Evolutionary conservation across 2,888 invertebrate genomes (phyloP).

Genomic region (Octonoba sinensis): DNA sequence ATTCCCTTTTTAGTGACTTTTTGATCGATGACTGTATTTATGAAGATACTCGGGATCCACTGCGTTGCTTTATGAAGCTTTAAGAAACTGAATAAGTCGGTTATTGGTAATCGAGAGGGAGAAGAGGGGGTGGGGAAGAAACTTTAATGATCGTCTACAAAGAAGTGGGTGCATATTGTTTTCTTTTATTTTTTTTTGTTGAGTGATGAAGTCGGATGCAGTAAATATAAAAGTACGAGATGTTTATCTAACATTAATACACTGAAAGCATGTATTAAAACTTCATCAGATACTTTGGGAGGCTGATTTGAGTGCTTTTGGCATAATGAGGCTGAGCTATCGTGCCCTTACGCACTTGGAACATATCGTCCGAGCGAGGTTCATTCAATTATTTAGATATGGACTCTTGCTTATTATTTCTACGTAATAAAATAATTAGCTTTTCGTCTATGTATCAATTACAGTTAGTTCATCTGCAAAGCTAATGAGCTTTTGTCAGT

Average conservation of each 20-base stretch:
- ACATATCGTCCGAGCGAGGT: too few relatives aligned
- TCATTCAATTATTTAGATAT: too few relatives aligned
- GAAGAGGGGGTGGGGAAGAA: too few relatives aligned
- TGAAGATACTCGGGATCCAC: slow-evolving; percentile 44
- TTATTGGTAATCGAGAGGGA: slow-evolving; percentile 43
- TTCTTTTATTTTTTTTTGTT: slow-evolving; percentile 14
- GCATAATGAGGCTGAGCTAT: not conserved
- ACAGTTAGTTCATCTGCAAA: too few relatives aligned
- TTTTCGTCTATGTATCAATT: too few relatives aligned
- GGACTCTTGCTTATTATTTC: too few relatives aligned
- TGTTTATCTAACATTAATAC: slow-evolving; percentile 37
- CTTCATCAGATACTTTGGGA: slow-evolving; percentile 8
- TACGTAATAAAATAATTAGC: too few relatives aligned
- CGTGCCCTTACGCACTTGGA: too few relatives aligned
- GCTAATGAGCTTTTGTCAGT: too few relatives aligned
- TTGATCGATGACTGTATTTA: slow-evolving; percentile 56
- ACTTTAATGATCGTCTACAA: slow-evolving; percentile 55
- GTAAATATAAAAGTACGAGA: slow-evolving; percentile 23
- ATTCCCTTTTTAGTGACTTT: slow-evolving; percentile 17
- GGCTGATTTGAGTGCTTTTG: not conserved
- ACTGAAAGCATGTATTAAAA: slow-evolving; percentile 18
- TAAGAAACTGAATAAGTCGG: slow-evolving; percentile 51
- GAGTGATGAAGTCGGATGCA: slow-evolving; percentile 1
- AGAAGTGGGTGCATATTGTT: slow-evolving; percentile 30
- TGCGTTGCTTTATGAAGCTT: slow-evolving; percentile 31